Evolutionary conservation across 2,797 vertebrate species (phyloP).

Genomic region (Brotogeris chrysoptera): DNA sequence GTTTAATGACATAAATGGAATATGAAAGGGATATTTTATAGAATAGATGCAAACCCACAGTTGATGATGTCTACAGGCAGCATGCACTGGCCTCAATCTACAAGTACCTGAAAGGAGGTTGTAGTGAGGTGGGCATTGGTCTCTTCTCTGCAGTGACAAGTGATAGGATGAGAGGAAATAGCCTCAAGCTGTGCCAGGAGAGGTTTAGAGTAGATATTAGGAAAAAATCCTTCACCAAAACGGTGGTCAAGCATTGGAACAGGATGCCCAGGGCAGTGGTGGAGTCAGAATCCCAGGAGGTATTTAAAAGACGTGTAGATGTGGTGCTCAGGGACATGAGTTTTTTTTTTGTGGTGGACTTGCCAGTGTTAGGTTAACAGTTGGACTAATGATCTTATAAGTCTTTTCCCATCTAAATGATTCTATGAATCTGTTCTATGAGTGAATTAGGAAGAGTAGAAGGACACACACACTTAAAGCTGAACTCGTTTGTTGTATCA

Average conservation of each 20-base stretch:
- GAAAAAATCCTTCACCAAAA: not conserved
- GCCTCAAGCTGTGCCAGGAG: not conserved
- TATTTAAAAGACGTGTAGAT: not conserved
- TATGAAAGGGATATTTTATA: not conserved
- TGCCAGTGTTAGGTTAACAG: not conserved
- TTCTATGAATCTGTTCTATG: not conserved
- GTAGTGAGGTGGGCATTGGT: not conserved
- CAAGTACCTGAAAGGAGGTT: not conserved
- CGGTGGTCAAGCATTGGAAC: not conserved
- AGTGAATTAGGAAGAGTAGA: not conserved
- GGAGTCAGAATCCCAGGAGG: not conserved
- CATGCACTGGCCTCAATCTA: not conserved
- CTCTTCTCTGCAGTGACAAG: not conserved
- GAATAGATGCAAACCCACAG: not conserved
- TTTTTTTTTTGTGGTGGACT: not conserved
- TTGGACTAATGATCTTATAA: not conserved
- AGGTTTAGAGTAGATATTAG: not conserved
- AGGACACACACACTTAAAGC: not conserved
- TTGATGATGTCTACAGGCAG: not conserved
- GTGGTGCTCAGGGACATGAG: not conserved
- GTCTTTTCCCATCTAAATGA: not conserved
- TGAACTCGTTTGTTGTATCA: not conserved
- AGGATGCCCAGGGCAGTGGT: not conserved
- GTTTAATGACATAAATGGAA: not conserved
- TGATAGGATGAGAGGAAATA: not conserved